Conservation (phyloP, 92 coral and sea anemone genomes). For the Epizoanthus fatuus region DNA sequence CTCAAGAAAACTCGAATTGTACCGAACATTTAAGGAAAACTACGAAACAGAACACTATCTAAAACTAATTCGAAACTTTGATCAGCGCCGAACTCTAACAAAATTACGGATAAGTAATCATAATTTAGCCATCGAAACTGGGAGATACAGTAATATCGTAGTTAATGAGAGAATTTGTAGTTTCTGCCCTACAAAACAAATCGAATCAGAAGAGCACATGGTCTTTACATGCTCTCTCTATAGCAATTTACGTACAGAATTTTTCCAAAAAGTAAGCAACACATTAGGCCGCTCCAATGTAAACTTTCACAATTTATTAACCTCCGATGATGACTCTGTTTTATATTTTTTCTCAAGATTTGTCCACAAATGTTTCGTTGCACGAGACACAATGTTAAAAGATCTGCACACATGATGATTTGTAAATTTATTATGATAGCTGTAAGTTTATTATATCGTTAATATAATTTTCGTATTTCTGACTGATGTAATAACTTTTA, state of each 20-base stretch:
- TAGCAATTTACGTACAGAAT: slow-evolving; percentile 1
- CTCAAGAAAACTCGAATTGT: slow-evolving; percentile 32
- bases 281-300: too few relatives aligned
- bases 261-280: slow-evolving; percentile 4
- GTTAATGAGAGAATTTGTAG: slow-evolving; percentile 11
- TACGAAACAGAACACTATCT: slow-evolving; percentile 18
- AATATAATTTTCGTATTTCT: too few relatives aligned
- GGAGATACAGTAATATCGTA: slow-evolving; percentile 16
- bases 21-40: neutral
- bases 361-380: too few relatives aligned
- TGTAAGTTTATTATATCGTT: too few relatives aligned
- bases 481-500: too few relatives aligned
- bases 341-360: too few relatives aligned
- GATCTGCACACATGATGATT: too few relatives aligned
- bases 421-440: too few relatives aligned
- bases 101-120: slow-evolving; percentile 11
- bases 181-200: neutral
- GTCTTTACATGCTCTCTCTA: slow-evolving; percentile 23
- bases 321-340: too few relatives aligned
- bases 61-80: slow-evolving; percentile 6
- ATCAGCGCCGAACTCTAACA: slow-evolving; percentile 15
- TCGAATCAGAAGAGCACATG: slow-evolving; percentile 37
- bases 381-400: too few relatives aligned
- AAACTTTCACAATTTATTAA: too few relatives aligned
- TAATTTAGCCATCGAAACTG: slow-evolving; percentile 32